These are phyloP conservation scores for Molossus alvarezi DNA, from an alignment of 2,797 vertebrate species.

Conservation along the genomic window DNA sequence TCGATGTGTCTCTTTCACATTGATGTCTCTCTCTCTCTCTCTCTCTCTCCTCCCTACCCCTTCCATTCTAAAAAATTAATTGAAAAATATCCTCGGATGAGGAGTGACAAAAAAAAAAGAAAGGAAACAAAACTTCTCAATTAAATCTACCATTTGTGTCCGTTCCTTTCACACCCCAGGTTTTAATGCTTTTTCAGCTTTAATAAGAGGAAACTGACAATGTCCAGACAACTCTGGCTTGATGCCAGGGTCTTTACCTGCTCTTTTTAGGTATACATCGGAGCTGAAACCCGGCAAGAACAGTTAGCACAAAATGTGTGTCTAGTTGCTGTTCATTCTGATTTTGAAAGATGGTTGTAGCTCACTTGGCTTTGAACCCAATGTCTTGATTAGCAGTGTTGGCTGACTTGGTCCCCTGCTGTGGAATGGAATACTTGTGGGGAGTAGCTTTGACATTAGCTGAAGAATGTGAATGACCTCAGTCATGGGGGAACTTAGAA, in stretches of 20 bases:
- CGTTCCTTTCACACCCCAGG: neutral
- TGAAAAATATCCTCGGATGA: too few species aligned
- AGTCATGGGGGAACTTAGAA: neutral
- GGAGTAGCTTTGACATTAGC: neutral
- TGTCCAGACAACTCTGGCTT: neutral
- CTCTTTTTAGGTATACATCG: neutral
- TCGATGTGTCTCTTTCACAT: too few species aligned
- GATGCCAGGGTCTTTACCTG: neutral
- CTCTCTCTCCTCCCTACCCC: neutral
- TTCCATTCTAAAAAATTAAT: too few species aligned
- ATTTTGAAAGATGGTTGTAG: neutral
- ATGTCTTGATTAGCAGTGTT: neutral
- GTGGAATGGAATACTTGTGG: neutral
- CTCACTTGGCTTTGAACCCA: neutral
- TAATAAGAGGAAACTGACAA: neutral
- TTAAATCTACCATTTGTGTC: neutral
- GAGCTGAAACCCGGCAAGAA: neutral
- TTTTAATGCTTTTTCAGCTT: conserved; percentile 1
- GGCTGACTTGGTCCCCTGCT: neutral
- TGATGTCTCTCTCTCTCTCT: neutral
- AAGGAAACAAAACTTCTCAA: neutral
- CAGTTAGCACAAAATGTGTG: neutral
- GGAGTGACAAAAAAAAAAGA: neutral
- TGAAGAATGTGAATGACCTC: neutral
- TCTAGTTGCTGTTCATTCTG: neutral